Percentiles rank a stretch among this genome's conserved stretches.
Evolutionary conservation across 2,113 vertebrate species (phyloP).

Genomic region (Chroicocephalus ridibundus): DNA sequence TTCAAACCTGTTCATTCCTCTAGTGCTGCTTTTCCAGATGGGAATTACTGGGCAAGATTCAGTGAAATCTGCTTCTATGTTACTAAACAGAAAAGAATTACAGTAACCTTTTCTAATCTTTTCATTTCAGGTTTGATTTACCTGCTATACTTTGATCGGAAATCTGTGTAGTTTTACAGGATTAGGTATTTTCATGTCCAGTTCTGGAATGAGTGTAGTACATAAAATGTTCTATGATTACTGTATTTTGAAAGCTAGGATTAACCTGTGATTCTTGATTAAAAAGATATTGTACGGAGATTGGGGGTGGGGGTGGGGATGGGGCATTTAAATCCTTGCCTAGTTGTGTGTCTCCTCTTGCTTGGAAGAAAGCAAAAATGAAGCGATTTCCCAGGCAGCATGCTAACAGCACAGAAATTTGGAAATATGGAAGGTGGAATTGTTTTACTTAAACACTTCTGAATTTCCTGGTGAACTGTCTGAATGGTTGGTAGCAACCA

Average conservation of each 20-base stretch:
- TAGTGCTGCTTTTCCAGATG: slow-evolving; percentile 75
- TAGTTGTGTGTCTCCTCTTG: not conserved
- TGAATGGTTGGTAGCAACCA: not conserved
- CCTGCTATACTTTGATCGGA: slow-evolving; percentile 81
- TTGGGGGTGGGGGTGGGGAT: not conserved
- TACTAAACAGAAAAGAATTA: slow-evolving; percentile 80
- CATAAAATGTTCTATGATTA: slow-evolving; percentile 65
- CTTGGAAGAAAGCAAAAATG: not conserved
- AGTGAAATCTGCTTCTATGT: slow-evolving; percentile 91
- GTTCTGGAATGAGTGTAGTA: slow-evolving; percentile 82
- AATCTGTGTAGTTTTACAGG: slow-evolving; percentile 84
- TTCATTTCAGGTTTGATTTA: slow-evolving; percentile 87
- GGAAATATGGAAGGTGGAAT: not conserved
- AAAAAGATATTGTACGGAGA: slow-evolving; percentile 68
- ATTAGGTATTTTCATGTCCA: slow-evolving; percentile 83
- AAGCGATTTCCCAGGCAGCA: not conserved
- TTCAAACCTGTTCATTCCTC: slow-evolving; percentile 65
- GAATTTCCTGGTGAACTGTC: not conserved
- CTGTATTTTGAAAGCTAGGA: slow-evolving; percentile 80
- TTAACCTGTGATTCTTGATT: slow-evolving; percentile 83
- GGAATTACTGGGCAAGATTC: slow-evolving; percentile 77
- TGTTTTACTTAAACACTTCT: not conserved
- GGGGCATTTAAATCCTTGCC: not conserved
- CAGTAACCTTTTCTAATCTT: slow-evolving; percentile 84
- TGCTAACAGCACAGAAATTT: not conserved